Percentiles rank a stretch among this genome's conserved stretches.
Evolutionary conservation across 2,797 vertebrate genomes (phyloP).

Genomic region (Lepilemur ruficaudatus): DNA sequence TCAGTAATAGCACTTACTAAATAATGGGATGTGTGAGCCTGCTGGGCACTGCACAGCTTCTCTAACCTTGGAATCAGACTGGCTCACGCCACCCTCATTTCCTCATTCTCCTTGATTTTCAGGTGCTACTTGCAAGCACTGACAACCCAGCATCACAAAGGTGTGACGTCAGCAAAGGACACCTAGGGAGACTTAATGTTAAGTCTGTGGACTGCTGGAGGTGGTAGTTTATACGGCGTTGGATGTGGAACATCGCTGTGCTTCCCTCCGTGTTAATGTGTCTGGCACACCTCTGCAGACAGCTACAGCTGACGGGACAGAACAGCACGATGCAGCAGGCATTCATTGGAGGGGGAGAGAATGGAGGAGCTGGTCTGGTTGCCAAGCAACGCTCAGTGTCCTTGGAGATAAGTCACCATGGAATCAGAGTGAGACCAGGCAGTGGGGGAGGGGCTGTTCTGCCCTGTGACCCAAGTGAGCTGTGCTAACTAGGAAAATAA

Average conservation of each 20-base stretch:
- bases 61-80: not conserved
- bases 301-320: not conserved
- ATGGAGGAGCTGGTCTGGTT: not conserved
- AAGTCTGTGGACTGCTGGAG: not conserved
- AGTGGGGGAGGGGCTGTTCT: not conserved
- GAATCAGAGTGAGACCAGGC: not conserved
- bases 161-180: not conserved
- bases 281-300: not conserved
- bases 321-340: not conserved
- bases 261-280: not conserved
- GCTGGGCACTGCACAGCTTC: not conserved
- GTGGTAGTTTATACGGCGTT: too few species aligned
- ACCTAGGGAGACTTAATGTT: too few species aligned
- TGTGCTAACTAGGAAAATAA: not conserved
- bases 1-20: not conserved
- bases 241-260: not conserved
- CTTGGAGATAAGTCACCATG: not conserved
- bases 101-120: not conserved
- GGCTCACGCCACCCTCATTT: not conserved
- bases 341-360: not conserved
- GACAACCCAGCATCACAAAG: not conserved
- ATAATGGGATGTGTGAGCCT: not conserved
- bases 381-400: not conserved
- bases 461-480: not conserved
- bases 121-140: too few species aligned